Percentiles rank a stretch among this genome's conserved stretches.
phyloP scores from a whole-genome alignment of 2,113 vertebrate genomes.

The Lepus timidus region DNA sequence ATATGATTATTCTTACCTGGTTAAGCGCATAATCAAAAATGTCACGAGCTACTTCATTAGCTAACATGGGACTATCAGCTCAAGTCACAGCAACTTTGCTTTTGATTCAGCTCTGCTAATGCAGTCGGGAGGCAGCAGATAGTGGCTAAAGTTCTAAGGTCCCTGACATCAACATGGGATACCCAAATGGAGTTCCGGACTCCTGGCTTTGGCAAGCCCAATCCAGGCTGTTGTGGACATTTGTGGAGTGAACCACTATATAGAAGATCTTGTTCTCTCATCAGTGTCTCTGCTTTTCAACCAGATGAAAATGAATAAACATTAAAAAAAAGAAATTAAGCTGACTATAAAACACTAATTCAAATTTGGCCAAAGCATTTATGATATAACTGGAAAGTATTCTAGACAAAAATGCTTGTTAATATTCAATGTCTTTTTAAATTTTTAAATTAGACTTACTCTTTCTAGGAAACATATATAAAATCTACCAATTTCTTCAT shows the following conservation, averaged over 20 bases:
- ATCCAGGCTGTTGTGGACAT: too few relatives aligned
- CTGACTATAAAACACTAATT: background rate
- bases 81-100: too few relatives aligned
- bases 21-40: background rate
- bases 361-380: background rate
- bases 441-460: background rate
- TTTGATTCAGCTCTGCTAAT: too few relatives aligned
- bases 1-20: background rate
- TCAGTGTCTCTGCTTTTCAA: too few relatives aligned
- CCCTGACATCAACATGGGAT: too few relatives aligned
- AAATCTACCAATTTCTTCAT: background rate
- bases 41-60: slow-evolving; percentile 1
- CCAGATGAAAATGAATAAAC: too few relatives aligned
- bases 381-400: background rate
- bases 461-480: background rate
- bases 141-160: too few relatives aligned
- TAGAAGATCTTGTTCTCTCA: too few relatives aligned
- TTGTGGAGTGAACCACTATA: too few relatives aligned
- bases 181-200: too few relatives aligned
- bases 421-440: background rate
- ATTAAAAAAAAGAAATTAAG: background rate
- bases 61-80: background rate
- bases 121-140: too few relatives aligned
- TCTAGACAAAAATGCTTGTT: background rate
- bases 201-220: too few relatives aligned